Evolutionary conservation across 2,888 invertebrate genomes (phyloP), one percentile per base, ranked within the genome.

Genomic region (Pheosia gnoma): DNA sequence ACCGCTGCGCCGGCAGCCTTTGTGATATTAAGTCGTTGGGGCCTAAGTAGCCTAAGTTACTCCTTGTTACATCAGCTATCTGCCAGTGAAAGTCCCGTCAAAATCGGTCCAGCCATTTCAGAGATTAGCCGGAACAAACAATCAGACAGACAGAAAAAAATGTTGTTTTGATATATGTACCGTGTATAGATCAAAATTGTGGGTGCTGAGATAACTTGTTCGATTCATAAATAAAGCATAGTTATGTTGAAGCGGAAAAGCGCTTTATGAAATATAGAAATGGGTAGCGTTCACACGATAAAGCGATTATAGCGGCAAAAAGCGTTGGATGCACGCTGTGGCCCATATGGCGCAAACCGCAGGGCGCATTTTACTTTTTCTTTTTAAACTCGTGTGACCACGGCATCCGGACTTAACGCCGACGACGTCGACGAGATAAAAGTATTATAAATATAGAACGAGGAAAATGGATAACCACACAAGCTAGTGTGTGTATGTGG

Each of bases 361-460:
- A 77, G 78, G 77, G 74, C 67, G 75, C 71, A 71, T 79, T 83
- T 81, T 75, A 68, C 75, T 77, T 80, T 80, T 74, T 75, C 74
- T 78, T 72, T 68, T 65, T 60, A 59, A 57, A 62, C 64, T 65
- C 57, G 63, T 60, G 60, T 70, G 71, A 65, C 71, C 67, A 65
- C 75, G 71, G 67, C 76, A 77, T 79, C 82, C 80, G 79, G 76
- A 70, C 77, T 71, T 61, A 58, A 25, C 68, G 65, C 63, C 62
- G 70, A 66, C 66, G 73, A 68, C 76, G 70, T 70, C 62, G 61
- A 63, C 70, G 70, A 84, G 85, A 87, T 88, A 85, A 87, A 87
- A 88, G 80, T 80, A 78, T 81, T 86, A 85, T 87, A 88, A 83
- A 87, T 85, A 80, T 89, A 89, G 88, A 85, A 82, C 79, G 70